Percentiles rank a stretch among this genome's conserved stretches.
phyloP scores from a whole-genome alignment of 2,113 vertebrate genomes.

The Caretta caretta region DNA sequence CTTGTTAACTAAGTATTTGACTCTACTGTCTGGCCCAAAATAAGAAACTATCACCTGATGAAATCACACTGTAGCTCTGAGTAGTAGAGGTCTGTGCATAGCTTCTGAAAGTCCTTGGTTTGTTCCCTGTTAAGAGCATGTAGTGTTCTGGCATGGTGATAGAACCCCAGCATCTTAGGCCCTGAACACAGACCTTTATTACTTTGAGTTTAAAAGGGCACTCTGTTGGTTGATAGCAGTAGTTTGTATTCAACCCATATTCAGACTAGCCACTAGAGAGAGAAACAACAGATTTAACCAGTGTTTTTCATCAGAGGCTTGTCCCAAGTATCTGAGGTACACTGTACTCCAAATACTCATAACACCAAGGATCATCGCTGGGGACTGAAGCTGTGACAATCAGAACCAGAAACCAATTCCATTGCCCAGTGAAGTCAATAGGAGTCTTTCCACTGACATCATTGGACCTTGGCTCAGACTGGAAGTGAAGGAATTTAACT shows the following conservation, averaged over 20 bases:
- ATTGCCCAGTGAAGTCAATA: neutral
- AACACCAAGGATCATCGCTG: neutral
- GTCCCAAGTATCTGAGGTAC: neutral
- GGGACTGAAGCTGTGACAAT: neutral
- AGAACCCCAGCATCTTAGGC: neutral
- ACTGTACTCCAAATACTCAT: neutral
- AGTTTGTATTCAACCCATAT: fast-evolving
- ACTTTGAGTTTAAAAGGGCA: neutral
- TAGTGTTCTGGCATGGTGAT: neutral
- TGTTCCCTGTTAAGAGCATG: conserved; percentile 4
- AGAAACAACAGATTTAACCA: fast-evolving
- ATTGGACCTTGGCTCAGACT: neutral
- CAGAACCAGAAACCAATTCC: neutral
- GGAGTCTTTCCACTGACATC: neutral
- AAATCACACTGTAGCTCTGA: neutral
- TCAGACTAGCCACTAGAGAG: neutral
- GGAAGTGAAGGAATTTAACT: neutral
- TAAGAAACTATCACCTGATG: neutral
- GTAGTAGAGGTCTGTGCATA: neutral
- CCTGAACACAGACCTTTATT: neutral
- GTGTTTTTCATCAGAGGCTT: neutral
- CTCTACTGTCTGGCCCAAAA: neutral
- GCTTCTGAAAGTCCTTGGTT: neutral
- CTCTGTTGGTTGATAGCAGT: neutral
- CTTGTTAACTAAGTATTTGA: neutral